phyloP scores from a whole-genome alignment of 2,888 invertebrate genomes.

The Lycia hirtaria region DNA sequence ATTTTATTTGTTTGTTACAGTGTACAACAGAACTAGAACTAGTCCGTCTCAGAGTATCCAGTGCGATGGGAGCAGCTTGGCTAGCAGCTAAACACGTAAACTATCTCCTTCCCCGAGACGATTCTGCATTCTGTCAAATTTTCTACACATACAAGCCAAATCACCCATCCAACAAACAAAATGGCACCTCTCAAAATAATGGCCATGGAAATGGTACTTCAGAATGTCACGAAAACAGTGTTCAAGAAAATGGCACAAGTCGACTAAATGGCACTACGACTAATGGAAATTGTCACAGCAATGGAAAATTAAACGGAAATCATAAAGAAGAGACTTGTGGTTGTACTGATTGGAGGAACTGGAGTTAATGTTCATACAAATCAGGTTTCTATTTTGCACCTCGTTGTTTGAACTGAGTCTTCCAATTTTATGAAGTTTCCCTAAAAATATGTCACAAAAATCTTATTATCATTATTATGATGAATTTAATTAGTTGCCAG shows the following conservation, averaged over 20 bases:
- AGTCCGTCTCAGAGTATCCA: conserved; percentile 89
- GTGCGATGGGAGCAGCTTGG: conserved; percentile 95
- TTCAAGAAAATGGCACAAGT: conserved; percentile 8
- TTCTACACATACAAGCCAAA: conserved; percentile 84
- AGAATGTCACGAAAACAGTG: neutral
- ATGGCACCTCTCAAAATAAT: conserved; percentile 15
- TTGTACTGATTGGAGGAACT: conserved; percentile 53
- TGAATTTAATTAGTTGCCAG: too few relatives aligned
- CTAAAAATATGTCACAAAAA: too few relatives aligned
- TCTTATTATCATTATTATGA: too few relatives aligned
- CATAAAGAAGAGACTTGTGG: conserved; percentile 48
- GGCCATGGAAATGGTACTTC: conserved; percentile 13
- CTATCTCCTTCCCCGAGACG: conserved; percentile 88
- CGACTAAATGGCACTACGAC: conserved; percentile 2
- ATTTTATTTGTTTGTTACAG: conserved; percentile 49
- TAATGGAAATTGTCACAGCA: neutral
- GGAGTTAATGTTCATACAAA: conserved; percentile 44
- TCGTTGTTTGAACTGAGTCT: neutral
- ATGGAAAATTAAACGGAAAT: conserved; percentile 22
- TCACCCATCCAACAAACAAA: conserved; percentile 28
- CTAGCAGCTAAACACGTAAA: conserved; percentile 90
- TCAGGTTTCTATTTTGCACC: too few relatives aligned
- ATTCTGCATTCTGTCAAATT: conserved; percentile 87
- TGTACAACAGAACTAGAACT: conserved; percentile 82
- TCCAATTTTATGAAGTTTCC: too few relatives aligned